These are phyloP conservation scores for Chaetophractus vellerosus DNA, from an alignment of 2,797 vertebrate species.

Conservation along the genomic window DNA sequence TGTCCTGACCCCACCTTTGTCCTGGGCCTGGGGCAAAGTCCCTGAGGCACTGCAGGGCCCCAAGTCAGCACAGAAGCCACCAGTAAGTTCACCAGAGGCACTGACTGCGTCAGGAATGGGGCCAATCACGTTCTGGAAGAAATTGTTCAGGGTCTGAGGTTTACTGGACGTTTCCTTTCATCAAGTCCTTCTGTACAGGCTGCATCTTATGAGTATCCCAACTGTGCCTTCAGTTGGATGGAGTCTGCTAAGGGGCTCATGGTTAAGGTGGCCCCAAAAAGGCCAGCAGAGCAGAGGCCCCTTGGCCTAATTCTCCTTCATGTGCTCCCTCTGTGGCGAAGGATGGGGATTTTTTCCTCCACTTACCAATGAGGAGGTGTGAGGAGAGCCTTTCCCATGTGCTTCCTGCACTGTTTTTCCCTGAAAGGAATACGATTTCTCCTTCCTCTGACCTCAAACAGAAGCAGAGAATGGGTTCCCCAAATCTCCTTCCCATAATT, in stretches of 20 bases:
- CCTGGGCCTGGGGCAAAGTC: not conserved
- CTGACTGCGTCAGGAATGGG: not conserved
- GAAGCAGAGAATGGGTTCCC: not conserved
- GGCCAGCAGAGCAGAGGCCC: no score
- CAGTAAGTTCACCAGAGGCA: no score
- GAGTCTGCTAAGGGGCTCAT: not conserved
- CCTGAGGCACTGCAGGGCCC: not conserved
- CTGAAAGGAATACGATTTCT: not conserved
- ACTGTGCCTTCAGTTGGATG: not conserved
- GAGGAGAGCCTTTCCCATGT: not conserved
- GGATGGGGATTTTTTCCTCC: not conserved
- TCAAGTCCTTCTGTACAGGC: not conserved
- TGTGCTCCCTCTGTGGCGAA: no score
- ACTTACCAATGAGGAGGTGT: not conserved
- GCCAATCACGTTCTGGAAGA: not conserved
- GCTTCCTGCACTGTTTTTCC: constrained; percentile 1
- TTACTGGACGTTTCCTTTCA: not conserved
- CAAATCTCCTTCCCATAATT: not conserved
- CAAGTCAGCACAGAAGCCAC: not conserved
- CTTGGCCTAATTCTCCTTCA: not conserved
- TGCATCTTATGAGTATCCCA: not conserved
- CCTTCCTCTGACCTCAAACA: constrained; percentile 7
- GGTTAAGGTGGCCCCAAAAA: not conserved
- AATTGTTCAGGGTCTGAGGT: not conserved
- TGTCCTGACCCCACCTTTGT: not conserved